A percentile compares a stretch with the other conserved stretches of the same genome.
Evolutionary conservation across 2,888 invertebrate genomes (phyloP).

Genomic region (Linyphia triangularis): DNA sequence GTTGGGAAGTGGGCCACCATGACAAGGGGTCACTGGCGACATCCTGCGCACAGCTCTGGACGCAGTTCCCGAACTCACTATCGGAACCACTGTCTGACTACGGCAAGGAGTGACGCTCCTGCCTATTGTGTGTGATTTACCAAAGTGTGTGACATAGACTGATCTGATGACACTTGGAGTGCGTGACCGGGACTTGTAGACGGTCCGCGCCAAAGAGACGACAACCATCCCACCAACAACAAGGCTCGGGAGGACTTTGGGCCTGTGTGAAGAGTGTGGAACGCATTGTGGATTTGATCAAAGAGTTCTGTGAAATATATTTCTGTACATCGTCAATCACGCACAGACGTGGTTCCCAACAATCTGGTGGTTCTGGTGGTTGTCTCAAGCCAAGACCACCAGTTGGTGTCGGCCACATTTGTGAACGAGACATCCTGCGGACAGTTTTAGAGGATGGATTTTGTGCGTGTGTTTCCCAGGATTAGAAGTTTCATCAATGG

Average conservation of each 20-base stretch:
- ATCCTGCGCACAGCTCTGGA: constrained; percentile 69
- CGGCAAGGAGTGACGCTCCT: constrained; percentile 41
- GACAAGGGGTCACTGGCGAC: constrained; percentile 45
- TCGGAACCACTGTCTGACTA: constrained; percentile 53
- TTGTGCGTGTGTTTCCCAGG: neutral
- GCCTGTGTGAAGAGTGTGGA: neutral
- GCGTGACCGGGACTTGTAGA: neutral
- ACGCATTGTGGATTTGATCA: neutral
- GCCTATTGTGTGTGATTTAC: constrained; percentile 1
- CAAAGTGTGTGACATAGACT: neutral
- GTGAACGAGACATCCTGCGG: neutral
- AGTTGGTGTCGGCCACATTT: neutral
- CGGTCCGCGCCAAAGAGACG: neutral
- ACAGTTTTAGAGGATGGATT: neutral
- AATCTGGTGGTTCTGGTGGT: too few species aligned
- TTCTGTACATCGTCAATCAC: neutral
- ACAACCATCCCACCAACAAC: neutral
- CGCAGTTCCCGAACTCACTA: constrained; percentile 67
- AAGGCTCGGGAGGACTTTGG: neutral
- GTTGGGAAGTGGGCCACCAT: constrained; percentile 64
- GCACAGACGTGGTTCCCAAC: neutral
- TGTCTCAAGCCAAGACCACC: neutral
- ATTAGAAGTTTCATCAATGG: constrained; percentile 14
- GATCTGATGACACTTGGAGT: neutral
- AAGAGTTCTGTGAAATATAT: neutral